phyloP scores from a whole-genome alignment of 2,113 vertebrate species.

The cattle (Bos taurus) region DNA sequence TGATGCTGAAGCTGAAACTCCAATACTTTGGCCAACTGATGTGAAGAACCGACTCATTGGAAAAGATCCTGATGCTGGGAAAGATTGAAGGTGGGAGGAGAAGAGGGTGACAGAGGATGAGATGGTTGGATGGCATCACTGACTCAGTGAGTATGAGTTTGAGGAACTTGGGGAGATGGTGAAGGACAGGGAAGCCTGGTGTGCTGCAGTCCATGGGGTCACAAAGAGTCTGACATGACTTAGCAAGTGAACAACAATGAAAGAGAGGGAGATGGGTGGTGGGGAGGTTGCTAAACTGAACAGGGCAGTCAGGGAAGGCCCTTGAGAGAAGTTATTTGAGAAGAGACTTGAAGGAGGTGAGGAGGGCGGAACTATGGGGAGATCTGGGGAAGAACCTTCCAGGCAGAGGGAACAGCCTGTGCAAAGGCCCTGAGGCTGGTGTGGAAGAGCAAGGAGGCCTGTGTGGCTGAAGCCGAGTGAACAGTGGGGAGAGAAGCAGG shows the following conservation, averaged over 20 bases:
- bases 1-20: neutral
- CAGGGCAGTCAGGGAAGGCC: neutral
- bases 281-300: neutral
- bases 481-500: no score
- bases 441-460: neutral
- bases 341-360: neutral
- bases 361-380: neutral
- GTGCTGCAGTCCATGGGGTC: neutral
- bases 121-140: neutral
- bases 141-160: neutral
- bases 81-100: neutral
- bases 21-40: neutral
- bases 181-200: neutral
- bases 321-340: neutral
- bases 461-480: neutral
- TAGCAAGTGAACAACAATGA: neutral
- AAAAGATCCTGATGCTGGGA: neutral
- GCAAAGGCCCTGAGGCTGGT: neutral
- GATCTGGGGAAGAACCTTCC: neutral
- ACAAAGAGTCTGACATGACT: neutral
- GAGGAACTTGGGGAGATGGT: neutral
- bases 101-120: neutral
- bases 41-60: neutral
- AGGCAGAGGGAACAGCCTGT: neutral
- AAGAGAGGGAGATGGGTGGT: neutral